phyloP scores from a whole-genome alignment of 2,888 invertebrate genomes.

The Perithous albicinctus region DNA sequence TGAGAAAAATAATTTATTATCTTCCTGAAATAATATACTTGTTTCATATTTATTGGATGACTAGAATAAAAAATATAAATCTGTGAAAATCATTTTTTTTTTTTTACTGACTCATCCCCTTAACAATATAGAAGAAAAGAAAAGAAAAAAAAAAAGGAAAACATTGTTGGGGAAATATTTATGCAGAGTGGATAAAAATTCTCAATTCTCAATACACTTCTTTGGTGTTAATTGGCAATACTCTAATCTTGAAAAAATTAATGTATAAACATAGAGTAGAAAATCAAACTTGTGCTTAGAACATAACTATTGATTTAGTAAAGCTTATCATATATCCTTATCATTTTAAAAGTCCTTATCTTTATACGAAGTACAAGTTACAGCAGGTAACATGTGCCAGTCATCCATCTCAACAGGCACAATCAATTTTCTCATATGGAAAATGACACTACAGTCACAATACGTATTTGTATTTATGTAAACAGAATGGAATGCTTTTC shows the following conservation, averaged over 20 bases:
- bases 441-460: neutral
- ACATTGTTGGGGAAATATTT: too few species aligned
- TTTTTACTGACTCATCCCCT: too few species aligned
- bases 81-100: too few species aligned
- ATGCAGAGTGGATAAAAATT: too few species aligned
- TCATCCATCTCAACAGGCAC: neutral
- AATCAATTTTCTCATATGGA: neutral
- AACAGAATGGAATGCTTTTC: too few species aligned
- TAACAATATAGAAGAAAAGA: too few species aligned
- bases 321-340: conserved; percentile 11
- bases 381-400: neutral
- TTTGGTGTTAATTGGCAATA: neutral
- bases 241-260: neutral
- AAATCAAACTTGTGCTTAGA: conserved; percentile 8
- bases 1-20: neutral
- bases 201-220: too few species aligned
- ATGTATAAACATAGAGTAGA: neutral
- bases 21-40: too few species aligned
- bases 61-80: too few species aligned
- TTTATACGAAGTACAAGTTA: conserved; percentile 13
- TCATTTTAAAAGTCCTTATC: conserved; percentile 38
- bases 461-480: neutral
- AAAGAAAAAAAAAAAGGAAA: too few species aligned
- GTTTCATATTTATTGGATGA: too few species aligned
- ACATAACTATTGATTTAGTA: conserved; percentile 36